Percentiles rank a stretch among this genome's conserved stretches.
Conservation (phyloP, 2,797 vertebrate species). For the Morus bassanus region DNA sequence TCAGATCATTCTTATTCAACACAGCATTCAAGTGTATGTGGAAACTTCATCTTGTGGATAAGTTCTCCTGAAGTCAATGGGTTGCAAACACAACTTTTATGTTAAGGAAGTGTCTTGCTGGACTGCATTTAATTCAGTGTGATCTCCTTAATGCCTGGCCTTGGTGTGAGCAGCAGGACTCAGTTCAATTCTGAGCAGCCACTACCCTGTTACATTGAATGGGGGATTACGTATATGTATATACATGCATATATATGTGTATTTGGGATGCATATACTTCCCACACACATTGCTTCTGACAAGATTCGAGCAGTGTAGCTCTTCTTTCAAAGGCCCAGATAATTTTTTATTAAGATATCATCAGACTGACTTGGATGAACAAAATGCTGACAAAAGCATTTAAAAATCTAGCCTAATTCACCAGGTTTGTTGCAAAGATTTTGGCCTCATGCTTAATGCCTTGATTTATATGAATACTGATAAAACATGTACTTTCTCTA, state of each 20-base stretch:
- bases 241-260: neutral
- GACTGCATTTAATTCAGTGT: neutral
- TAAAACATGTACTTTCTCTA: neutral
- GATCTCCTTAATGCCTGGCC: neutral
- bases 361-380: neutral
- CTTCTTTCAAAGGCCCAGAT: neutral
- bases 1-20: neutral
- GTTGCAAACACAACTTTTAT: neutral
- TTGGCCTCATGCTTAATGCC: neutral
- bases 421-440: neutral
- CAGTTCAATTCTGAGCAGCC: neutral
- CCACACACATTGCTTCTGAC: neutral
- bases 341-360: neutral
- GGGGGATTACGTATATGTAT: too few relatives aligned
- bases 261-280: neutral
- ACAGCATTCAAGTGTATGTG: neutral
- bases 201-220: accelerated
- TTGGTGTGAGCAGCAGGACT: neutral
- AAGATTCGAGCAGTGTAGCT: neutral
- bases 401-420: neutral
- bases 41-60: neutral
- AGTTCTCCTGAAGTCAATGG: neutral
- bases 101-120: neutral
- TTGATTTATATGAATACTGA: neutral
- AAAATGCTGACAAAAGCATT: neutral